These are phyloP conservation scores for Furcifer pardalis DNA, from an alignment of 2,797 vertebrate species.

Conservation along the genomic window DNA sequence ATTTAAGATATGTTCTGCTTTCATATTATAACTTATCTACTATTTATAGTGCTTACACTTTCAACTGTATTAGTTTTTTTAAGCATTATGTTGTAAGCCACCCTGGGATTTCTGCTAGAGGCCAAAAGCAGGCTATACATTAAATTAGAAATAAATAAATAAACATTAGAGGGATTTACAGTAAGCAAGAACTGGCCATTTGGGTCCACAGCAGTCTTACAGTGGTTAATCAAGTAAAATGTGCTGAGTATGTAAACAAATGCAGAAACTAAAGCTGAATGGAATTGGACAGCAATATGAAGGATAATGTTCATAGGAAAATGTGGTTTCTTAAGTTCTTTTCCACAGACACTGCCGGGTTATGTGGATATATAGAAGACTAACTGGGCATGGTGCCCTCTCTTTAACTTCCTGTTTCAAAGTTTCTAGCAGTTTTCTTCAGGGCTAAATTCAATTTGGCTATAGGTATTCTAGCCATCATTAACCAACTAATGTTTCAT, in stretches of 20 bases:
- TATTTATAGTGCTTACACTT: not conserved
- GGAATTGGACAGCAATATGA: not conserved
- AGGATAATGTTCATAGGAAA: constrained; percentile 24
- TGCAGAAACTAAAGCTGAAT: not conserved
- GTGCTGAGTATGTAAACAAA: not conserved
- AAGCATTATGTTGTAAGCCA: no score
- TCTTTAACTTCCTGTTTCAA: constrained; percentile 45
- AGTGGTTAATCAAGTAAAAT: not conserved
- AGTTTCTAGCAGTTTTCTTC: constrained; percentile 51
- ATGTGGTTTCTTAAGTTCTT: constrained; percentile 48
- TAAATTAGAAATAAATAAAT: no score
- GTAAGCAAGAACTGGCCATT: not conserved
- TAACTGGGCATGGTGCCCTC: constrained; percentile 44
- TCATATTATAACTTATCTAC: not conserved
- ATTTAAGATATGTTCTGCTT: not conserved
- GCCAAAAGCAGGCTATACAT: no score
- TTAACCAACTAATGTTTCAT: constrained; percentile 41
- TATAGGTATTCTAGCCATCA: constrained; percentile 45
- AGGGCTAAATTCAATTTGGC: constrained; percentile 51
- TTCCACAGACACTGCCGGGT: not conserved
- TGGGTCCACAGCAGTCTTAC: not conserved
- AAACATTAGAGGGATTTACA: not conserved
- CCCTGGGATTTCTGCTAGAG: no score
- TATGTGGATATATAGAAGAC: not conserved
- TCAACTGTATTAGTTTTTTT: not conserved